Conservation (phyloP, 2,888 invertebrate genomes). For the Drosophila multiciliata region DNA sequence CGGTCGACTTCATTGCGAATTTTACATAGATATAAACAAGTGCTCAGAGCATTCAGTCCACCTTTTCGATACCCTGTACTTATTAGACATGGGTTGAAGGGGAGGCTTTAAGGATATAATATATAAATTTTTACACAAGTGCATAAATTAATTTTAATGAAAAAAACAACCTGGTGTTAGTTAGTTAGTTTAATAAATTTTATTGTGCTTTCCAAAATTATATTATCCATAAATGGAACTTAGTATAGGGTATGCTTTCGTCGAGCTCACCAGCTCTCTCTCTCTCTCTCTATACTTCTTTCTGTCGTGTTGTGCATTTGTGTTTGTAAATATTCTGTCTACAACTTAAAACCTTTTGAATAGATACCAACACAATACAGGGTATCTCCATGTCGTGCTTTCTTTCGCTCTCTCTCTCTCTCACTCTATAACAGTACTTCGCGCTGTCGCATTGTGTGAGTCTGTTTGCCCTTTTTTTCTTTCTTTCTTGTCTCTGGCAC, state of each 20-base stretch:
- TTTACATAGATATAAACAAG: conserved; percentile 78
- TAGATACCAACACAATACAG: background rate
- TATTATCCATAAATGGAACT: no score
- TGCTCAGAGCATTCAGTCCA: conserved; percentile 67
- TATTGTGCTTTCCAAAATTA: no score
- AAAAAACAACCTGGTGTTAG: no score
- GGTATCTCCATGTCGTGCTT: background rate
- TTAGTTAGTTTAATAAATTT: no score
- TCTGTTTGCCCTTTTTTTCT: conserved; percentile 5
- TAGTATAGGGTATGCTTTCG: background rate
- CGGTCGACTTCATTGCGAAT: conserved; percentile 68
- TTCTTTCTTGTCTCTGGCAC: conserved; percentile 14
- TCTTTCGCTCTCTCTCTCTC: background rate
- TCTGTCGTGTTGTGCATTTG: background rate
- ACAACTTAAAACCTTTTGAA: background rate
- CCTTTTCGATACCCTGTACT: conserved; percentile 56
- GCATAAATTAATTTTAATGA: no score
- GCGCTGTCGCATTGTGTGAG: conserved; percentile 5
- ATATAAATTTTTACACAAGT: no score
- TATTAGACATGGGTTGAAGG: background rate
- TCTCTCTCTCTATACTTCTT: background rate
- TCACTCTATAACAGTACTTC: background rate
- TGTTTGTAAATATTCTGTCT: background rate
- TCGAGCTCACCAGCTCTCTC: background rate
- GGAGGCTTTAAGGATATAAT: background rate